phyloP scores from a whole-genome alignment of 2,797 vertebrate genomes.

The Lophotriccus pileatus region DNA sequence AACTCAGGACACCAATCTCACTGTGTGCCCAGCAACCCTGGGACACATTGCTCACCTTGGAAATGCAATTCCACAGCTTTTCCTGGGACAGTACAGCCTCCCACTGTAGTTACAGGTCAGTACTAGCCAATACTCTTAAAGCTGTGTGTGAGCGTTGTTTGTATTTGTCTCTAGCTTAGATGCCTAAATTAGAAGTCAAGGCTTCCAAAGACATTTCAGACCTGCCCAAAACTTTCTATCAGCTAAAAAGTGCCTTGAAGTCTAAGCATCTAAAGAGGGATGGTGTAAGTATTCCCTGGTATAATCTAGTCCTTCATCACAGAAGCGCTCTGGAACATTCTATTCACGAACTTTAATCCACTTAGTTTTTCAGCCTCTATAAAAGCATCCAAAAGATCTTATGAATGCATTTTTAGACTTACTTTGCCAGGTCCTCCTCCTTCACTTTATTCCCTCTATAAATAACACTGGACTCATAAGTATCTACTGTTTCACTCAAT shows the following conservation, averaged over 20 bases:
- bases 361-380: not conserved
- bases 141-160: not conserved
- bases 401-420: not conserved
- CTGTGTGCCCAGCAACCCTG: not conserved
- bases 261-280: not conserved
- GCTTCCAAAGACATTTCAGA: not conserved
- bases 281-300: not conserved
- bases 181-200: not conserved
- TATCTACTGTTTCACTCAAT: slow-evolving; percentile 44
- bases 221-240: not conserved
- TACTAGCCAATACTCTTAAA: not conserved
- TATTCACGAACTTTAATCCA: not conserved
- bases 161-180: not conserved
- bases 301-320: not conserved
- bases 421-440: not conserved
- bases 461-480: slow-evolving; percentile 1
- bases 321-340: not conserved
- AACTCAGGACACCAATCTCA: fast-evolving
- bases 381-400: not conserved
- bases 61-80: not conserved
- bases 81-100: not conserved
- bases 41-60: not conserved
- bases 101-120: not conserved
- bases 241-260: not conserved
- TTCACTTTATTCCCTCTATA: slow-evolving; percentile 20